Evolutionary conservation across 2,888 invertebrate genomes (phyloP).

Genomic region (Macrosiphum euphorbiae): DNA sequence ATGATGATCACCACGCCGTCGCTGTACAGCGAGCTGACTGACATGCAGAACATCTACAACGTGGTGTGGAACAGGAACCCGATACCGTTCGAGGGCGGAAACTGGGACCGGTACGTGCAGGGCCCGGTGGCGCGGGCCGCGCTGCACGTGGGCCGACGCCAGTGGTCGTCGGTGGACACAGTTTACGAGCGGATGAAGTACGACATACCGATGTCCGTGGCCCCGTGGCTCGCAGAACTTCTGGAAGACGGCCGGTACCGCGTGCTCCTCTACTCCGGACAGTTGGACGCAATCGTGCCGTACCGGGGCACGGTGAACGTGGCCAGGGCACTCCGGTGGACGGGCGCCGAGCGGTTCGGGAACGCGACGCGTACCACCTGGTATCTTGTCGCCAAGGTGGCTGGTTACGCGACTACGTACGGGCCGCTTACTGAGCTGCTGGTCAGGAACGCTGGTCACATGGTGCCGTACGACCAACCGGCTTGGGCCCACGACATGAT

Average conservation of each 20-base stretch:
- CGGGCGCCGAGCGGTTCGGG: slow-evolving; percentile 77
- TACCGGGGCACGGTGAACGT: slow-evolving; percentile 88
- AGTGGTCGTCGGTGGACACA: slow-evolving; percentile 75
- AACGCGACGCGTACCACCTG: slow-evolving; percentile 78
- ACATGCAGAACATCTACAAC: slow-evolving; percentile 83
- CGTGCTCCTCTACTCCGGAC: slow-evolving; percentile 89
- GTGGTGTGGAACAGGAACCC: slow-evolving; percentile 73
- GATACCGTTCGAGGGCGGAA: slow-evolving; percentile 69
- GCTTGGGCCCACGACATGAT: slow-evolving; percentile 83
- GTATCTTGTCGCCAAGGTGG: slow-evolving; percentile 74
- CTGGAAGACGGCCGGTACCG: slow-evolving; percentile 75
- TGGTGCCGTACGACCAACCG: slow-evolving; percentile 86
- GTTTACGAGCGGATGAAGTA: slow-evolving; percentile 81
- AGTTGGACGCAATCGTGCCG: slow-evolving; percentile 91
- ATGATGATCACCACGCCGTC: slow-evolving; percentile 77
- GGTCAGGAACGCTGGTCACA: slow-evolving; percentile 85
- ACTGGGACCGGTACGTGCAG: slow-evolving; percentile 67
- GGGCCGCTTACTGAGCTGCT: slow-evolving; percentile 81
- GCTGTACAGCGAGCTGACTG: slow-evolving; percentile 81
- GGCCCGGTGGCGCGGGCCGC: slow-evolving; percentile 70
- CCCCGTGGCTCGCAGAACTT: slow-evolving; percentile 79
- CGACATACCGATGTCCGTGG: slow-evolving; percentile 87
- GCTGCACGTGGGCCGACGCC: slow-evolving; percentile 87
- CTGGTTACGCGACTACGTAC: slow-evolving; percentile 82
- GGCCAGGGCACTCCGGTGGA: slow-evolving; percentile 80